Evolutionary conservation across 2,888 invertebrate genomes (phyloP).

Genomic region (Papilio protenor): DNA sequence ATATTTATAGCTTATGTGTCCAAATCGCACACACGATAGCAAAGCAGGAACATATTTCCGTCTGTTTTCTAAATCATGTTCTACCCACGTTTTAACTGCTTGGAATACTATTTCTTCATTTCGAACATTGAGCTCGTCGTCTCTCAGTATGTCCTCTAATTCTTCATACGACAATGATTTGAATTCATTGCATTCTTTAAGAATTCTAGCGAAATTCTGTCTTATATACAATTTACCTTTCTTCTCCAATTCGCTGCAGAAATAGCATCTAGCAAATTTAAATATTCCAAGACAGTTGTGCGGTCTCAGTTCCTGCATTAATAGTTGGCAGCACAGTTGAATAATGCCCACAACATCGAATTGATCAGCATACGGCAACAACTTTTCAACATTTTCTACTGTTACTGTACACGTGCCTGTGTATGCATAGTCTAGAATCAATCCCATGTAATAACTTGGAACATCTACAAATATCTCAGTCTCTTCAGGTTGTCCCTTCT

Average conservation of each 20-base stretch:
- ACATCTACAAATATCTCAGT: slow-evolving; percentile 85
- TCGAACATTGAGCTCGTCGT: slow-evolving; percentile 89
- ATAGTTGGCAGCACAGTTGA: slow-evolving; percentile 87
- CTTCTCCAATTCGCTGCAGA: slow-evolving; percentile 87
- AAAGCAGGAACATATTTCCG: slow-evolving; percentile 84
- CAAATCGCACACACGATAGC: slow-evolving; percentile 87
- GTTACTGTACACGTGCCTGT: slow-evolving; percentile 87
- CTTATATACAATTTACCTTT: slow-evolving; percentile 84
- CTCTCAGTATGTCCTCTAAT: slow-evolving; percentile 85
- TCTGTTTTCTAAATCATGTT: slow-evolving; percentile 83
- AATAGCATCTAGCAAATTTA: slow-evolving; percentile 88
- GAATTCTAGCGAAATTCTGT: slow-evolving; percentile 85
- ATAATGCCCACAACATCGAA: slow-evolving; percentile 90
- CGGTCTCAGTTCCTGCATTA: slow-evolving; percentile 85
- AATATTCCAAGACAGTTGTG: slow-evolving; percentile 89
- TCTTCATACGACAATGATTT: slow-evolving; percentile 85
- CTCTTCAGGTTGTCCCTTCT: slow-evolving; percentile 85
- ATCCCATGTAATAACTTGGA: slow-evolving; percentile 84
- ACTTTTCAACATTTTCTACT: slow-evolving; percentile 87
- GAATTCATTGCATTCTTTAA: slow-evolving; percentile 87
- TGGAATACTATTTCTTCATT: slow-evolving; percentile 90
- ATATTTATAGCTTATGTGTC: slow-evolving; percentile 85
- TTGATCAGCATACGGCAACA: slow-evolving; percentile 89
- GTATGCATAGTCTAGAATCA: slow-evolving; percentile 90
- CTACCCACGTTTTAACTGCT: slow-evolving; percentile 89